Evolutionary conservation across 1,140 invertebrate species (phyloP), one percentile per base, ranked within the genome.

Genomic region (Leptinotarsa lineolata): DNA sequence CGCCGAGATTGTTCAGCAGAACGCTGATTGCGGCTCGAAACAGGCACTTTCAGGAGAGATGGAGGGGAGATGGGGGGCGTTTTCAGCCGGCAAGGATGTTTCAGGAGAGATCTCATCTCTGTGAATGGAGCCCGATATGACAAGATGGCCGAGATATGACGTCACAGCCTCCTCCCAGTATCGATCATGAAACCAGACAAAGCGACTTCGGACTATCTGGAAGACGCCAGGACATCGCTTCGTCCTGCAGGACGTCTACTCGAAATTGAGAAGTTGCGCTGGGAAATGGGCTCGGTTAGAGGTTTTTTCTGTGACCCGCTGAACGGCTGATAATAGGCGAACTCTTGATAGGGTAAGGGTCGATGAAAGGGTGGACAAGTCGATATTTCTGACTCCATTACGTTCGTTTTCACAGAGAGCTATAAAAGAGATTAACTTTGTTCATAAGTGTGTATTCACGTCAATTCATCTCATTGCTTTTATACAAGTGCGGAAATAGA

Each of bases 131-230:
- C 71, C 79, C 80, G 81, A 82, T 82, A 82, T 82, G 81, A 82
- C 81, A 82, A 82, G 81, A 82, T 82, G 81, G 81, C 81, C 81
- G 81, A 82, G 81, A 82, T 82, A 82, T 81, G 81, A 82, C 81
- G 81, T 82, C 81, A 81, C 80, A 74, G 77, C 81, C 78, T 75
- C 78, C 75, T 77, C 76, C 75, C 75, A 74, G 81, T 82, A 82
- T 82, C 80, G 81, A 82, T 82, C 79, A 79, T 76, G 78, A 77
- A 79, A n/a, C 48, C 69, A 71, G 69, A 71, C 69, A 71, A 71
- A 71, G 69, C 69, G 58, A 20, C 60, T 21, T 70, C 39, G 24
- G 48, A 54, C 48, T 22, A 70, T 70, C 54, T 59, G 30, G 18
- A 71, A 71, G 69, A 71, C 69, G 69, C 69, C 69, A 71, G 60